Evolutionary conservation across 2,113 vertebrate species (phyloP), one percentile per base, ranked within the genome.

Genomic region (Rhinopomastus cyanomelas): DNA sequence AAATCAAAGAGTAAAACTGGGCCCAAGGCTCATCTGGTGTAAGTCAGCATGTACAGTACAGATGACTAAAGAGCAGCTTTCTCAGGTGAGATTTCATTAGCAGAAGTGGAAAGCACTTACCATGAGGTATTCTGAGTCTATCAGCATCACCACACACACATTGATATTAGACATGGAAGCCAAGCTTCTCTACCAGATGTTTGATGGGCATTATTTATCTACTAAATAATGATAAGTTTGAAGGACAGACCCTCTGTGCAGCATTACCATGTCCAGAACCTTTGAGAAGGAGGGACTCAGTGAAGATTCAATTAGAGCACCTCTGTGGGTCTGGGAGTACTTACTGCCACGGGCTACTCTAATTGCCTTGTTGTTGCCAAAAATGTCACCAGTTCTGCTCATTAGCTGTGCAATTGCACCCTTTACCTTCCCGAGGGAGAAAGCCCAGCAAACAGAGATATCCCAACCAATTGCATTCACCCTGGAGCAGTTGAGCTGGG

Each of bases 301-400:
- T 22, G 69, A 92, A 79, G 66, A 92, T 91, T 91, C 79, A 92
- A 81, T 92, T 71, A 88, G 51, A 86, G 46, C 73, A 53, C n/a
- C 55, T 76, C 62, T 71, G 74, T 21, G 77, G 37, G 59, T 32
- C 68, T 94, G 90, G 82, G 85, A 88, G 74, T 62, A 20, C 36
- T 81, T 56, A 68, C 34, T 81, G 42, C 55, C 84, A 26, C 48
- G 37, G 62, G 12, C 26, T 18, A 34, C 52, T 62, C 30, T 81
- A 77, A 77, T 88, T 86, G 75, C 81, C 82, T 68, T 69, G 39
- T 83, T 91, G 27, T 15, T 55, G 56, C 89, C 52, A 61, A 37
- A 11, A 82, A 15, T 72, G 25, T n/a, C 67, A 29, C 71, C 56
- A 14, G 48, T 17, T 81, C 65, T 72, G 77, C 82, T 85, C 46